Conservation (phyloP, 2,797 vertebrate genomes). For the Amphiprion clarkii region DNA sequence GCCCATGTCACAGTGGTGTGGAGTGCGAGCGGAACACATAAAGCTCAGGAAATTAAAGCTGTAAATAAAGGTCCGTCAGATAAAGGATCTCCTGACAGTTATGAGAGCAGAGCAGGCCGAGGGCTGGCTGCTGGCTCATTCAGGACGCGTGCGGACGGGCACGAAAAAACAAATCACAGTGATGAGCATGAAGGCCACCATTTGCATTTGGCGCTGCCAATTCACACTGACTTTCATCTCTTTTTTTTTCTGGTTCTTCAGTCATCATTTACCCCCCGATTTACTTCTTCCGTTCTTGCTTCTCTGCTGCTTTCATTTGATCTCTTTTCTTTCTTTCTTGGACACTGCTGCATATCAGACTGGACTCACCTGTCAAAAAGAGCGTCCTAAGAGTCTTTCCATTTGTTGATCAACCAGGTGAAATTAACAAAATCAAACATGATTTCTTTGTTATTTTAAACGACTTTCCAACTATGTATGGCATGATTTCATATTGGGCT, state of each 20-base stretch:
- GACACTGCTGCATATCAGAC: slow-evolving; percentile 49
- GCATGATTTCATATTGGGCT: no score
- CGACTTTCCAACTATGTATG: no score
- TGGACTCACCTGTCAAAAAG: slow-evolving; percentile 43
- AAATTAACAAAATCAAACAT: no score
- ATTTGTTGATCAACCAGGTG: no score
- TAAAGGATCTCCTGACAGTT: slow-evolving; percentile 86
- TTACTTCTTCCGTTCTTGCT: slow-evolving; percentile 1
- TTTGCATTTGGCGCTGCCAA: slow-evolving; percentile 79
- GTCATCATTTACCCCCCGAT: no score
- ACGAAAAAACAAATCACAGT: slow-evolving; percentile 84
- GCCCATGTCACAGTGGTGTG: slow-evolving; percentile 67
- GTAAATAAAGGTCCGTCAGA: slow-evolving; percentile 87
- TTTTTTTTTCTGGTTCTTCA: background rate
- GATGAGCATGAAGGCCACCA: slow-evolving; percentile 83
- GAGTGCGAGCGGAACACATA: slow-evolving; percentile 75
- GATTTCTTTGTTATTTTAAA: no score
- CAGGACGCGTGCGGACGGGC: slow-evolving; percentile 80
- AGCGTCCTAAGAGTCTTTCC: slow-evolving; percentile 5
- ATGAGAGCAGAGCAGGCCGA: slow-evolving; percentile 81
- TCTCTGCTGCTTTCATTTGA: slow-evolving; percentile 10
- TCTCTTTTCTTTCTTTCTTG: slow-evolving; percentile 4
- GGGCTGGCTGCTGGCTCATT: slow-evolving; percentile 76
- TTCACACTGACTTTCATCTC: slow-evolving; percentile 58
- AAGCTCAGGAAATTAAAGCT: slow-evolving; percentile 89